Evolutionary conservation across 2,888 invertebrate species (phyloP).

Genomic region (Protodeltote pygarga): DNA sequence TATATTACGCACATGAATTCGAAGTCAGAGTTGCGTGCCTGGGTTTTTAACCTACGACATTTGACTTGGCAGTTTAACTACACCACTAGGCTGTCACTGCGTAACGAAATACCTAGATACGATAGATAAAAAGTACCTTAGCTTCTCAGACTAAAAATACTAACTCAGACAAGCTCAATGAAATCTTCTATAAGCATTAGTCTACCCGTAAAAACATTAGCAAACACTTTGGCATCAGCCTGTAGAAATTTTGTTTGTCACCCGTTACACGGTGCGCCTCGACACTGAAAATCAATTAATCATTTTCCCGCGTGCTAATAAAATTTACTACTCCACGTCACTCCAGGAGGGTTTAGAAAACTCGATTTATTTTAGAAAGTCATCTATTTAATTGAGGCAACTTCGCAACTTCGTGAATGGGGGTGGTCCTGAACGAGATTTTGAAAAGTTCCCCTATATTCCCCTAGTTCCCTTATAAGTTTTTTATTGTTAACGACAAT

Average conservation of each 20-base stretch:
- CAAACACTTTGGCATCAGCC: constrained; percentile 46
- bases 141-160: no score
- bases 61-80: no score
- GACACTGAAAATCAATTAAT: constrained; percentile 62
- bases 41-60: no score
- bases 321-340: constrained; percentile 67
- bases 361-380: constrained; percentile 63
- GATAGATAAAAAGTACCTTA: no score
- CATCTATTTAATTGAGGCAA: constrained; percentile 66
- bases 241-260: constrained; percentile 61
- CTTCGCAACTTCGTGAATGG: constrained; percentile 57
- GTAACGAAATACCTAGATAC: no score
- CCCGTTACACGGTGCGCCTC: constrained; percentile 50
- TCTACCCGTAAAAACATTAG: not conserved
- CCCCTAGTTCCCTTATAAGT: constrained; percentile 46
- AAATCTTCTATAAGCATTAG: not conserved
- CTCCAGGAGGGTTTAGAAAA: constrained; percentile 51
- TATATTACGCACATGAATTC: no score
- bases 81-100: no score
- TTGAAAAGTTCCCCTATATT: constrained; percentile 27
- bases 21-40: no score
- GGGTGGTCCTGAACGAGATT: constrained; percentile 38
- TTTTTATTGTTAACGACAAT: constrained; percentile 53
- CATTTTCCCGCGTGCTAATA: constrained; percentile 63
- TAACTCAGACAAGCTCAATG: no score